These are phyloP conservation scores for Vanessa cardui DNA, from an alignment of 2,888 invertebrate genomes.

Conservation along the genomic window DNA sequence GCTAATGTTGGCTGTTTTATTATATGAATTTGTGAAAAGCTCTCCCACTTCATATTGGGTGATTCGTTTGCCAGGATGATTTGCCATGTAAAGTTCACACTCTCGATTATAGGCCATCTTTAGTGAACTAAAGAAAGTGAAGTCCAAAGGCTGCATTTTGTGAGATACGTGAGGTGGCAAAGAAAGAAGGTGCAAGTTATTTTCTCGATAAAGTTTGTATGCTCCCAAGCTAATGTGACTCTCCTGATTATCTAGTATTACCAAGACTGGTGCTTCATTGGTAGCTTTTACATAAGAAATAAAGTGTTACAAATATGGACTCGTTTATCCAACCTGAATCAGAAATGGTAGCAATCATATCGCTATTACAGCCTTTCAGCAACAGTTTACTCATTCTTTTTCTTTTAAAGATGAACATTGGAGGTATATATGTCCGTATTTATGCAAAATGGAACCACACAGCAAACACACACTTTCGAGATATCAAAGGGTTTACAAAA, in stretches of 20 bases:
- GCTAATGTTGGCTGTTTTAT: background rate
- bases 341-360: slow-evolving; percentile 42
- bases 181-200: background rate
- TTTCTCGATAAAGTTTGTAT: background rate
- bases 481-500: too few relatives aligned
- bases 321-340: slow-evolving; percentile 51
- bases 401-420: background rate
- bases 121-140: slow-evolving; percentile 46
- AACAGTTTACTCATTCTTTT: slow-evolving; percentile 12
- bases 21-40: slow-evolving; percentile 37
- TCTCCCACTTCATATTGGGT: slow-evolving; percentile 37
- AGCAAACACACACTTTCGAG: too few relatives aligned
- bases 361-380: slow-evolving; percentile 41
- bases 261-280: slow-evolving; percentile 39
- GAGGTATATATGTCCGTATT: background rate
- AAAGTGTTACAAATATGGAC: slow-evolving; percentile 48
- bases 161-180: slow-evolving; percentile 43
- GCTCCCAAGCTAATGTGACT: slow-evolving; percentile 44
- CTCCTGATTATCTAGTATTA: slow-evolving; percentile 45
- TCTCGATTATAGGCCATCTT: slow-evolving; percentile 47
- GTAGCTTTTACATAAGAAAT: slow-evolving; percentile 41
- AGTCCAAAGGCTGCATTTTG: slow-evolving; percentile 44
- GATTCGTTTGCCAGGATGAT: slow-evolving; percentile 33
- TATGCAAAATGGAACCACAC: too few relatives aligned
- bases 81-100: slow-evolving; percentile 41